These are phyloP conservation scores for Patiria miniata DNA, from an alignment of 35 echinoderm and acorn worm genomes.

Conservation along the genomic window DNA sequence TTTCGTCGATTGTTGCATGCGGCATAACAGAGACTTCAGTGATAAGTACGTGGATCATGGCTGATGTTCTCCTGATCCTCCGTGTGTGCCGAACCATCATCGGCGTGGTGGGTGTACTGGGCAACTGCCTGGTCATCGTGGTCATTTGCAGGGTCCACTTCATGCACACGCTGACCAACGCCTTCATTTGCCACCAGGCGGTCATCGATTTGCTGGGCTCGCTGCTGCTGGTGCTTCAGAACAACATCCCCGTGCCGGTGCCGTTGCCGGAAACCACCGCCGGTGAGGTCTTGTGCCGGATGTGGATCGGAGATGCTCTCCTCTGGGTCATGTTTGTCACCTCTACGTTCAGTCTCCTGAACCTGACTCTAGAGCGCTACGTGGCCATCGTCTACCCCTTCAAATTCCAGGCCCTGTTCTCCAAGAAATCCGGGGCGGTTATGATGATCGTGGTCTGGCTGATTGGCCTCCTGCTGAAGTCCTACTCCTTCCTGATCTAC, in stretches of 20 bases:
- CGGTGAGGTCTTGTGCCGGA: conserved; percentile 52
- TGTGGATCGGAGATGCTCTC: conserved; percentile 60
- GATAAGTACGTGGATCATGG: background rate
- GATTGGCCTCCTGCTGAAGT: conserved; percentile 4
- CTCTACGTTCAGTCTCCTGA: conserved; percentile 68
- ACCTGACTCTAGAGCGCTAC: conserved; percentile 72
- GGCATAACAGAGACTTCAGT: too few relatives aligned
- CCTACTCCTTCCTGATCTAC: background rate
- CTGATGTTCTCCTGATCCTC: background rate
- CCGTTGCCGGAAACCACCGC: conserved; percentile 3
- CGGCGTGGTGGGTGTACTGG: conserved; percentile 41
- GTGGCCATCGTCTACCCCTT: conserved; percentile 70
- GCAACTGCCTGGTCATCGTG: conserved; percentile 40
- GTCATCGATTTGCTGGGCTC: conserved; percentile 40
- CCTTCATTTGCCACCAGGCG: conserved; percentile 49
- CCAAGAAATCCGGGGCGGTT: background rate
- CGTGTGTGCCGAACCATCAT: conserved; percentile 31
- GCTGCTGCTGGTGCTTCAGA: conserved; percentile 27
- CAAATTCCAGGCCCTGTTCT: conserved; percentile 24
- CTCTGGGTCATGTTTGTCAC: conserved; percentile 62
- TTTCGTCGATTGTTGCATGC: too few relatives aligned
- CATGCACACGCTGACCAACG: conserved; percentile 42
- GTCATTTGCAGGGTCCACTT: conserved; percentile 34
- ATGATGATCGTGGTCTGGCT: conserved; percentile 27
- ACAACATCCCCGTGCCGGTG: background rate